Percentiles rank a stretch among this genome's conserved stretches.
Conservation (phyloP, 2,113 vertebrate species). For the Monopterus albus region DNA sequence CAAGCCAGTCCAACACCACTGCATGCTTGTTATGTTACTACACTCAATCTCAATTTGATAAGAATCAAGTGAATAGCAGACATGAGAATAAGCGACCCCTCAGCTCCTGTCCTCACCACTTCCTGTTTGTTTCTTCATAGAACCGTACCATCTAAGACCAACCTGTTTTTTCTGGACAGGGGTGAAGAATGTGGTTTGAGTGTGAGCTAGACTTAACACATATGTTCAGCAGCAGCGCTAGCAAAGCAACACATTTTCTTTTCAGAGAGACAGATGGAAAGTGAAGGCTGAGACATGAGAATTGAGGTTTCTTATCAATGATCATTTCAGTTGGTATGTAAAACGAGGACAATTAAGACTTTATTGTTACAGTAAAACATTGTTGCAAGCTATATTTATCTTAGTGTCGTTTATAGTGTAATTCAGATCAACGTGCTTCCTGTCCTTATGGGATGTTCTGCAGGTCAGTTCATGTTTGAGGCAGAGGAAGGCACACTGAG, state of each 20-base stretch:
- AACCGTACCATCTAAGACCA: constrained; percentile 62
- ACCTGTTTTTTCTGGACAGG: constrained; percentile 79
- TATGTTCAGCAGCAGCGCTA: constrained; percentile 28
- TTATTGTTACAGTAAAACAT: background rate
- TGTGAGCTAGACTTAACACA: constrained; percentile 35
- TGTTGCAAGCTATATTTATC: too few relatives aligned
- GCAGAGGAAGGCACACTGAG: background rate
- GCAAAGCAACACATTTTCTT: constrained; percentile 46
- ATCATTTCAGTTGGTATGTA: too few relatives aligned
- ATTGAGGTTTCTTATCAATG: background rate
- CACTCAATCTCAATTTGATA: constrained; percentile 16
- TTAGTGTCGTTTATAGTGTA: too few relatives aligned
- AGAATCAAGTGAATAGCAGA: constrained; percentile 31
- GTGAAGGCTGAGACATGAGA: background rate
- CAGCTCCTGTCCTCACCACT: constrained; percentile 54
- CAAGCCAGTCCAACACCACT: background rate
- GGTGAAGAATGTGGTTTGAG: constrained; percentile 74
- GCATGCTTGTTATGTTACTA: constrained; percentile 12
- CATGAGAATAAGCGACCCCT: constrained; percentile 37
- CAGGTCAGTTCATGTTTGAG: background rate
- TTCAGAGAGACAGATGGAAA: constrained; percentile 19
- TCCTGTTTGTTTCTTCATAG: constrained; percentile 75
- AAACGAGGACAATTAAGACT: background rate
- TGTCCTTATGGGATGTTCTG: background rate
- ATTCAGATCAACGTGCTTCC: too few relatives aligned